Conservation (phyloP, 2,113 vertebrate species). For the Oenanthe oenanthe region DNA sequence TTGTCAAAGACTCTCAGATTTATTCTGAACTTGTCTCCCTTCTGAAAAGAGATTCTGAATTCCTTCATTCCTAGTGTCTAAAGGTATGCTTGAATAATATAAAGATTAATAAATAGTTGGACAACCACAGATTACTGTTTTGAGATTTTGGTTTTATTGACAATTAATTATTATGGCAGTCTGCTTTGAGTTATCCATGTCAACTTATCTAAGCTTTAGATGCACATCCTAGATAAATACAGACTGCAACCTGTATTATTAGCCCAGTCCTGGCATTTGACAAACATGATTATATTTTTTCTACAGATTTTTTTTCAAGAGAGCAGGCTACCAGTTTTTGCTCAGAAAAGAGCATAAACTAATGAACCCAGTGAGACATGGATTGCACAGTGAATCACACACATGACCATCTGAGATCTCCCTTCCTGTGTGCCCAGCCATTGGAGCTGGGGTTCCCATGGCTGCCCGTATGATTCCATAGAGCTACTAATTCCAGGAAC, state of each 20-base stretch:
- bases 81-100: neutral
- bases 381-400: neutral
- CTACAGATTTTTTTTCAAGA: neutral
- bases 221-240: neutral
- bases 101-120: neutral
- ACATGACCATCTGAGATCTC: neutral
- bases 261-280: neutral
- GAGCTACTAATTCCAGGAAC: neutral
- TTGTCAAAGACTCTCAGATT: neutral
- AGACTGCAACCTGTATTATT: neutral
- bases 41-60: neutral
- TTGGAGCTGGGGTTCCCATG: neutral
- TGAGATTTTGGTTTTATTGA: neutral
- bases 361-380: neutral
- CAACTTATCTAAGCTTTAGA: neutral
- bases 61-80: neutral
- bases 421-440: accelerated
- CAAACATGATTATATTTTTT: neutral
- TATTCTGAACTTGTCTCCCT: neutral
- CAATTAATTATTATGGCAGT: neutral
- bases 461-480: neutral
- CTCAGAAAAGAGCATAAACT: neutral
- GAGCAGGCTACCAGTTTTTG: neutral
- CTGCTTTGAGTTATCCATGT: neutral
- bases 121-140: neutral